These are phyloP conservation scores for Lasioglossum albipes DNA, from an alignment of 1,140 invertebrate genomes.

Conservation along the genomic window DNA sequence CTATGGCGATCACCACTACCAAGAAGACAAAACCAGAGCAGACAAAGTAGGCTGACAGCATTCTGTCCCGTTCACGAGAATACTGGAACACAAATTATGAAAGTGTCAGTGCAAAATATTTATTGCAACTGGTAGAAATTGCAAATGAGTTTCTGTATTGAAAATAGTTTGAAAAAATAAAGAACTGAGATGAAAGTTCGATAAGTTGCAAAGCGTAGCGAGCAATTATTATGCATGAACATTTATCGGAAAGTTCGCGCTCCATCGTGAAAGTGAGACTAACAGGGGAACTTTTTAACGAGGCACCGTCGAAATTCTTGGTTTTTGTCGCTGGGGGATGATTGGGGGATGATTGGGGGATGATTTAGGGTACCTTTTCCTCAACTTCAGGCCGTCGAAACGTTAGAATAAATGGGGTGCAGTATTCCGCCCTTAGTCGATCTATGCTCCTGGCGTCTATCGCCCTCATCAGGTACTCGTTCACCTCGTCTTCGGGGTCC, in stretches of 20 bases:
- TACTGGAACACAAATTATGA: constrained; percentile 82
- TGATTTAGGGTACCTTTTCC: constrained; percentile 84
- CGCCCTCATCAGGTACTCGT: constrained; percentile 95
- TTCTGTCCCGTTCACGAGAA: constrained; percentile 87
- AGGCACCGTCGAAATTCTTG: too few species aligned
- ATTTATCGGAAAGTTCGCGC: background rate
- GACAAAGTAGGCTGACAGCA: constrained; percentile 91
- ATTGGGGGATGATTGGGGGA: too few species aligned
- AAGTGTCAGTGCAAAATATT: too few species aligned
- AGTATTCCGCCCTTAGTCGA: constrained; percentile 91
- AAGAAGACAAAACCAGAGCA: constrained; percentile 89
- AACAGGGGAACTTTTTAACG: too few species aligned
- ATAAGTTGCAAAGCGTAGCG: too few species aligned
- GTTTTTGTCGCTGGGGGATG: too few species aligned
- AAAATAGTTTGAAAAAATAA: too few species aligned
- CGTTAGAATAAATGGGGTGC: constrained; percentile 88
- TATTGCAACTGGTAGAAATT: too few species aligned
- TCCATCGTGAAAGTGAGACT: too few species aligned
- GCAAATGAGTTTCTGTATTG: too few species aligned
- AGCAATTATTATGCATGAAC: too few species aligned
- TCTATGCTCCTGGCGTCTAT: constrained; percentile 97
- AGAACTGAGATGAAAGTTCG: too few species aligned
- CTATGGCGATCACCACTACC: constrained; percentile 83
- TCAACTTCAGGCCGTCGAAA: constrained; percentile 90
- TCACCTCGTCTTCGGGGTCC: constrained; percentile 94